phyloP scores from a whole-genome alignment of 37 sponge, comb jelly and placozoan species.

The Spongilla lacustris region DNA sequence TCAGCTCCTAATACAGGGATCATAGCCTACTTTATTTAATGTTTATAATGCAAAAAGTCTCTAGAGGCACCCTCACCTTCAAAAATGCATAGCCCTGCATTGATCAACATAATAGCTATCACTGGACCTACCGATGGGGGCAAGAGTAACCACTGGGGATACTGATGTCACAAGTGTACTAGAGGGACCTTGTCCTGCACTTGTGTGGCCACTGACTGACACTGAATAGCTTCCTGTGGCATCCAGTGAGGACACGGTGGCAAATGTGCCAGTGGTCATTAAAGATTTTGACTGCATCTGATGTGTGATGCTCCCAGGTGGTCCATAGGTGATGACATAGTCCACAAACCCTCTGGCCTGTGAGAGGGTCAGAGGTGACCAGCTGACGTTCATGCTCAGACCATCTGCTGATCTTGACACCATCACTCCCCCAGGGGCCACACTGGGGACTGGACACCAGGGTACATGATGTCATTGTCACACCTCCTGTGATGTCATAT shows the following conservation, averaged over 20 bases:
- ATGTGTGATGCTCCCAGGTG: neutral
- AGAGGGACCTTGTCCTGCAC: neutral
- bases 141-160: neutral
- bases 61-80: too few species aligned
- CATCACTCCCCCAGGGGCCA: constrained; percentile 11
- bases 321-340: constrained; percentile 19
- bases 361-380: constrained; percentile 32
- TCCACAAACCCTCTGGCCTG: constrained; percentile 35
- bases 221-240: constrained; percentile 2
- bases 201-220: neutral
- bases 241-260: neutral
- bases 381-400: constrained; percentile 26
- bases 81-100: too few species aligned
- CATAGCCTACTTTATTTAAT: too few species aligned
- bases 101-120: too few species aligned
- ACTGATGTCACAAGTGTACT: neutral
- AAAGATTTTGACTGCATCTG: neutral
- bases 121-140: neutral
- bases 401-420: neutral
- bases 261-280: neutral
- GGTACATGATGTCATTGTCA: neutral
- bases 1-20: too few species aligned
- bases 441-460: constrained; percentile 1
- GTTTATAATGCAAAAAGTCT: too few species aligned
- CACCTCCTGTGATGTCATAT: neutral